phyloP scores from a whole-genome alignment of 92 coral and sea anemone species.

The Bergia puertoricense region DNA sequence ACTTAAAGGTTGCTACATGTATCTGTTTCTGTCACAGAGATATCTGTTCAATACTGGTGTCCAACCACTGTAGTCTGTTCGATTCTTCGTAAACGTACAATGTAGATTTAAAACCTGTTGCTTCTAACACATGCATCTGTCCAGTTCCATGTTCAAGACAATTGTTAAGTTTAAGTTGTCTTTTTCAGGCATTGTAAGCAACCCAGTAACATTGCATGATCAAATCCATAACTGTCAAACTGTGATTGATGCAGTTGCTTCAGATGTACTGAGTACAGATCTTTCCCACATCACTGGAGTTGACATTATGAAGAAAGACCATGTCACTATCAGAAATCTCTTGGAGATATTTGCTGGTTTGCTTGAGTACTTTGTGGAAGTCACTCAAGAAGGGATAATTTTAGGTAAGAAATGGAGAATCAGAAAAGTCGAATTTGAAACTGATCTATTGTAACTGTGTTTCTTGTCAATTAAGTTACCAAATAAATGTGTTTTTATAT shows the following conservation, averaged over 20 bases:
- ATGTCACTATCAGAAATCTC: conserved; percentile 72
- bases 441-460: too few species aligned
- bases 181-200: conserved; percentile 65
- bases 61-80: too few species aligned
- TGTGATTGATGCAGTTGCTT: conserved; percentile 77
- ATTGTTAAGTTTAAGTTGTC: too few species aligned
- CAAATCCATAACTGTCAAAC: conserved; percentile 72
- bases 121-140: too few species aligned
- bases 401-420: conserved; percentile 17
- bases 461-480: too few species aligned
- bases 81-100: too few species aligned
- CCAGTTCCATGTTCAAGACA: background rate
- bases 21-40: too few species aligned
- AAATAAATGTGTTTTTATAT: too few species aligned
- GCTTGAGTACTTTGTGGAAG: conserved; percentile 90
- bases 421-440: too few species aligned
- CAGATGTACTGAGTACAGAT: conserved; percentile 87
- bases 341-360: conserved; percentile 95
- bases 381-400: conserved; percentile 61
- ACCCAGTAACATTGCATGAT: conserved; percentile 70
- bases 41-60: too few species aligned
- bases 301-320: conserved; percentile 75
- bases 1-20: too few species aligned
- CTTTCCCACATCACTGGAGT: conserved; percentile 87
- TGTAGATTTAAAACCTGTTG: too few species aligned